Base-by-base conservation (phyloP, 2,888 invertebrate species). In the Chrysomela aeneicollis region DNA sequence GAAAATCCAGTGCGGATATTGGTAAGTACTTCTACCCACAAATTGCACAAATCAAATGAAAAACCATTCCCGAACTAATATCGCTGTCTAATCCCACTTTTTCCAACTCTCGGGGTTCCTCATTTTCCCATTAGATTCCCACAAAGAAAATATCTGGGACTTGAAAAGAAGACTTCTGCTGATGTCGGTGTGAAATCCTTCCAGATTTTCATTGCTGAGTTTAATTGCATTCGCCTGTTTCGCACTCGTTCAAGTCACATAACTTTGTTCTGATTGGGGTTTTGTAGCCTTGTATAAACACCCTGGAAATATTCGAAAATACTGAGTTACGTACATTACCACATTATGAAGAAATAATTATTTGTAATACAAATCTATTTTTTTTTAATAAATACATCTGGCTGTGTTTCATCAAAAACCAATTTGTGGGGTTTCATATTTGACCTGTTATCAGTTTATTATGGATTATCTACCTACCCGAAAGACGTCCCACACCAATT, bases 211-310 rank as follows among this genome's bases (percentile, higher is more conserved):
- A 42, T 42, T 12, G 15, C 42, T 15, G 42, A 42, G 42, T 42
- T 46, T 57, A 57, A 57, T 57, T 26, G 57, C 17, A 57, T 57
- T 57, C 9, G 26, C 46, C 26, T 26, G 26, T 26, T 57, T 57
- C 26, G 30, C 57, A 57, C 57, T 46, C 12, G 57, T 46, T 57
- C 30, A 46, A 57, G n/a, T n/a, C n/a, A 57, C 57, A 57, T 26
- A 21, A 47, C 46, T 57, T 42, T 22, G 17, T 30, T 46, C 46
- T 15, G 30, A 57, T 57, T 47, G 42, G 6, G 42, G 42, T 42
- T 42, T 3, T 26, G 3, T 26, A 3, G 26, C 6, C n/a, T n/a
- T n/a, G n/a, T n/a, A n/a, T n/a, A n/a, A n/a, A n/a, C n/a, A n/a
- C n/a, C n/a, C n/a, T n/a, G n/a, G n/a, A n/a, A n/a, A n/a, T n/a